These are phyloP conservation scores for Cantharis rufa DNA, from an alignment of 2,888 invertebrate species.

Conservation along the genomic window DNA sequence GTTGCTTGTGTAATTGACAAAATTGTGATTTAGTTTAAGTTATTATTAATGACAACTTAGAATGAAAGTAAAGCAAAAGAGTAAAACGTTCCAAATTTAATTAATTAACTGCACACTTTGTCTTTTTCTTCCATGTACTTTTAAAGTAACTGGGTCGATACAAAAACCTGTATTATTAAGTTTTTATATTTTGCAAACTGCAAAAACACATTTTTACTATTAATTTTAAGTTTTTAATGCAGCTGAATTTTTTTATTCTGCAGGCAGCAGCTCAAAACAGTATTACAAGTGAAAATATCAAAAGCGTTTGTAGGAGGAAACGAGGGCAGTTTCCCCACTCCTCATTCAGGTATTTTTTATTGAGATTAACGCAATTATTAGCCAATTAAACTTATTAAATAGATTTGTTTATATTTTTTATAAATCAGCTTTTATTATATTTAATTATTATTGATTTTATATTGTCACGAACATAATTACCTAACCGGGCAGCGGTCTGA, in stretches of 20 bases:
- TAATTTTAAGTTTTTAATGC: background rate
- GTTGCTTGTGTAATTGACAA: background rate
- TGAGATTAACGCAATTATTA: no score
- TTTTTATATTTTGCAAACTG: background rate
- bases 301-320: no score
- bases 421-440: no score
- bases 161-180: background rate
- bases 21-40: background rate
- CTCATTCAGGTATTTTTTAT: no score
- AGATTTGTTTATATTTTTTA: no score
- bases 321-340: no score
- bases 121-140: background rate
- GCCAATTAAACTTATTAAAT: no score
- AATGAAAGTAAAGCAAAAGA: slow-evolving; percentile 1
- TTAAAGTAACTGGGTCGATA: background rate
- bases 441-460: no score
- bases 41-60: background rate
- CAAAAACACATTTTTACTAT: background rate
- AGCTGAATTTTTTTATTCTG: background rate
- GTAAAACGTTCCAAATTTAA: background rate
- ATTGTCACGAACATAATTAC: no score
- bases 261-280: no score
- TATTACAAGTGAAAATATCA: no score
- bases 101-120: background rate
- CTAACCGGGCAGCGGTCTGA: no score